A percentile compares a stretch with the other conserved stretches of the same genome.
phyloP scores from a whole-genome alignment of 2,113 vertebrate species.

The Apus apus region DNA sequence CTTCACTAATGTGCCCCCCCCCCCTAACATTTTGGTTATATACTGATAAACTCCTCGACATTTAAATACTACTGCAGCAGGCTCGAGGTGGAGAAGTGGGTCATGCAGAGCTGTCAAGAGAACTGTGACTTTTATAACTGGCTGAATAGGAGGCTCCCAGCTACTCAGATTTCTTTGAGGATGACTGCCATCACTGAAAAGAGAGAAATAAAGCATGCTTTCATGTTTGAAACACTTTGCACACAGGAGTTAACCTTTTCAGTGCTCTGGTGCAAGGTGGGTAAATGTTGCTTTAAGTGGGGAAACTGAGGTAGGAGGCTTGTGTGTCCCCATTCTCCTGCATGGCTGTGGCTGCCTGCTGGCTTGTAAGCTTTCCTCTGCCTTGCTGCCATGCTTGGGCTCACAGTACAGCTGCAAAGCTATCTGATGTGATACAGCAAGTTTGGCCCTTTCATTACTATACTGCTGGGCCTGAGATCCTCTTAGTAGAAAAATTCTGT shows the following conservation, averaged over 20 bases:
- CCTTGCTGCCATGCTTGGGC: not conserved
- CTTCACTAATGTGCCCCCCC: not conserved
- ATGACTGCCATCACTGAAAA: not conserved
- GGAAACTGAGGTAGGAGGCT: not conserved
- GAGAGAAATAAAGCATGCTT: not conserved
- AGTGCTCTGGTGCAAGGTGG: not conserved
- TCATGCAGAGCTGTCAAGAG: not conserved
- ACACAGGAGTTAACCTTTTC: not conserved
- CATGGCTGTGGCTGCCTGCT: not conserved
- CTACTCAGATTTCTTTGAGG: not conserved
- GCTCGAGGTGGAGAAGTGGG: slow-evolving; percentile 16
- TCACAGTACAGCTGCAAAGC: not conserved
- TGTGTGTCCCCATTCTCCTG: fast-evolving
- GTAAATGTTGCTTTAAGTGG: not conserved
- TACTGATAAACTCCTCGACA: slow-evolving; percentile 35
- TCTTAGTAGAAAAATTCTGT: too few species aligned
- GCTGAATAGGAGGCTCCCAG: not conserved
- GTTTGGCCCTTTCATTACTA: fast-evolving
- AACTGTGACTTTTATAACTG: not conserved
- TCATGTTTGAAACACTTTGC: not conserved
- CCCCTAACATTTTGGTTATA: not conserved
- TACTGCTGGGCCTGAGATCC: fast-evolving
- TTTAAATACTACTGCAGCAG: not conserved
- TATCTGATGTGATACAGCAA: fast-evolving
- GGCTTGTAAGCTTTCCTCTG: not conserved